Base-by-base conservation (phyloP, 2,888 invertebrate genomes). In the Slavum lentiscoides region DNA sequence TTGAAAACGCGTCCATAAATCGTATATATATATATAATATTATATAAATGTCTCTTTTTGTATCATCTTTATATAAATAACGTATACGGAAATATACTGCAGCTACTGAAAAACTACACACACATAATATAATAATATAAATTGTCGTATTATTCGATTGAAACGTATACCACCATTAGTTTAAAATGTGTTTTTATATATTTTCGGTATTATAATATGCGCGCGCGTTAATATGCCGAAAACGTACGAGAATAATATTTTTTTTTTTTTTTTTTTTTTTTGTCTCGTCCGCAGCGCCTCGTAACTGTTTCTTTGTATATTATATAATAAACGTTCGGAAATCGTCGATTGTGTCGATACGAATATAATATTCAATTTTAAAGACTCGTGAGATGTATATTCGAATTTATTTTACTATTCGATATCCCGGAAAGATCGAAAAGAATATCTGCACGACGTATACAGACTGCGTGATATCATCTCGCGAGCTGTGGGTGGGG, bases 31-130 rank as follows among this genome's bases (percentile, higher is more conserved):
- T 30, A 30, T 30, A 30, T 30, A 30, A n/a, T n/a, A n/a, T n/a
- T 4, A 30, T 30, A 30, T n/a, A 66, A 39, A 30, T 74, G 64
- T 74, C 66, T 66, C 23, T 49, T 72, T 62, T 61, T 64, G 15
- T 74, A 64, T 64, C 74, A 43, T 37, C 1, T 30, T 30, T 30
- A 4, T 30, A n/a, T n/a, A n/a, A n/a, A n/a, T n/a, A n/a, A n/a
- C n/a, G 21, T 55, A 66, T 17, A 55, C 37, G 62, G 39, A 74
- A 55, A 66, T 30, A 19, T 30, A 30, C 30, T 30, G 30, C 39
- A 21, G 74, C 74, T 74, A 74, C 74, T 55, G 74, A 39, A 74
- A 66, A 19, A n/a, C 49, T 30, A 30, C 30, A 37, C n/a, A n/a
- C n/a, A n/a, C n/a, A n/a, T n/a, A n/a, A n/a, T n/a, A n/a, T n/a